These are phyloP conservation scores for Pantala flavescens DNA, from an alignment of 1,140 invertebrate genomes.

Conservation along the genomic window DNA sequence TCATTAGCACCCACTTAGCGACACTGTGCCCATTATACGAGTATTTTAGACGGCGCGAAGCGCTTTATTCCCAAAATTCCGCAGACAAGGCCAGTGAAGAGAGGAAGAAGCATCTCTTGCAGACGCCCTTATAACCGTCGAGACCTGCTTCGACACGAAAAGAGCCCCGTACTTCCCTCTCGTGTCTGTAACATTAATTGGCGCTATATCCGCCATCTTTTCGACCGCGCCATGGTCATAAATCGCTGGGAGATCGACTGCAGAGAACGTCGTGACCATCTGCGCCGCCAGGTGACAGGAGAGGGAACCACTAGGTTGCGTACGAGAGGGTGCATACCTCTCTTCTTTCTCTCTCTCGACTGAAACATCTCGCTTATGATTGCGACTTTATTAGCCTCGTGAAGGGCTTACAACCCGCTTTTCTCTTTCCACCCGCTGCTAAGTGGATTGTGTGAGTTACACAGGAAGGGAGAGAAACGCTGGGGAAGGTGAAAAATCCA, in stretches of 20 bases:
- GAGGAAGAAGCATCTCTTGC: background rate
- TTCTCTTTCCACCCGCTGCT: background rate
- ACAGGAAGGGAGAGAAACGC: background rate
- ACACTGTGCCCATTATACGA: background rate
- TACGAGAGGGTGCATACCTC: background rate
- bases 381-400: background rate
- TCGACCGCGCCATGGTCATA: background rate
- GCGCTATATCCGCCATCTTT: background rate
- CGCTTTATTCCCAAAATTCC: background rate
- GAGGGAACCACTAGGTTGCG: background rate
- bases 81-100: background rate
- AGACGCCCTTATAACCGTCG: background rate
- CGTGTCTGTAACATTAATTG: slow-evolving; percentile 6
- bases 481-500: too few species aligned
- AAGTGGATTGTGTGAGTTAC: slow-evolving; percentile 5
- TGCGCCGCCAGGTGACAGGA: background rate
- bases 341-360: background rate
- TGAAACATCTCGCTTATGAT: background rate
- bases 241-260: background rate
- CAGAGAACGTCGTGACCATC: background rate
- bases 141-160: slow-evolving; percentile 3
- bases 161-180: background rate
- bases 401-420: background rate
- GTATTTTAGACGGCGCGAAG: background rate
- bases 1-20: background rate